Percentiles rank a stretch among this genome's conserved stretches.
phyloP scores from a whole-genome alignment of 1,140 invertebrate genomes.

The Drosophila ficusphila region DNA sequence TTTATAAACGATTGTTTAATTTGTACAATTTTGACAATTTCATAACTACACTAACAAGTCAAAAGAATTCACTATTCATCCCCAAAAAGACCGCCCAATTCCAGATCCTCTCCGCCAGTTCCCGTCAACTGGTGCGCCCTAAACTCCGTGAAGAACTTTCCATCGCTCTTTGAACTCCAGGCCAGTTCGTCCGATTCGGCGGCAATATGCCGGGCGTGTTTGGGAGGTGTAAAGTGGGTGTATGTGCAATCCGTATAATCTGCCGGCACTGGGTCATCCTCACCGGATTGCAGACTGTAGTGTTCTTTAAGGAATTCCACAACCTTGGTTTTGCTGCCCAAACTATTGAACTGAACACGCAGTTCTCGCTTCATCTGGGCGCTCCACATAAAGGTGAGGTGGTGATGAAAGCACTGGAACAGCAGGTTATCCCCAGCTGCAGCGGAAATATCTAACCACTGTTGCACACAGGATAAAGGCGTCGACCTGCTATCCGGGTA shows the following conservation, averaged over 20 bases:
- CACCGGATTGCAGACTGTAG: slow-evolving; percentile 44
- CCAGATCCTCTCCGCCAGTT: slow-evolving; percentile 40
- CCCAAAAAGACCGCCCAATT: slow-evolving; percentile 51
- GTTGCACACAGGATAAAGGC: slow-evolving; percentile 90
- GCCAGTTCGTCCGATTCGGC: slow-evolving; percentile 31
- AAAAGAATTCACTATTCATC: slow-evolving; percentile 30
- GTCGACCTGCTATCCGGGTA: slow-evolving; percentile 90
- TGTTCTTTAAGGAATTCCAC: slow-evolving; percentile 87
- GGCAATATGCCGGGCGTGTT: slow-evolving; percentile 52
- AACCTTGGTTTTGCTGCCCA: slow-evolving; percentile 89
- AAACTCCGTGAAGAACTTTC: slow-evolving; percentile 75
- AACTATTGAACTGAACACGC: slow-evolving; percentile 91
- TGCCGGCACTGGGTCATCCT: not conserved
- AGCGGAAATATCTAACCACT: slow-evolving; percentile 92
- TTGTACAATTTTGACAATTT: not conserved
- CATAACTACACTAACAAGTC: not conserved
- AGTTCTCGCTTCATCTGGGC: slow-evolving; percentile 89
- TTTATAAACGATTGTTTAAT: too few relatives aligned
- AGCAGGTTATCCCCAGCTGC: slow-evolving; percentile 85
- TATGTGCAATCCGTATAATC: slow-evolving; percentile 66
- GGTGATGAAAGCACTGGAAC: slow-evolving; percentile 95
- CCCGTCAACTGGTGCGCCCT: slow-evolving; percentile 41
- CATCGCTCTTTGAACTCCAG: slow-evolving; percentile 63
- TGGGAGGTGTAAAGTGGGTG: slow-evolving; percentile 62
- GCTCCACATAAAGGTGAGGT: slow-evolving; percentile 97